Conservation (phyloP, 2,888 invertebrate genomes). For the Aelia acuminata region DNA sequence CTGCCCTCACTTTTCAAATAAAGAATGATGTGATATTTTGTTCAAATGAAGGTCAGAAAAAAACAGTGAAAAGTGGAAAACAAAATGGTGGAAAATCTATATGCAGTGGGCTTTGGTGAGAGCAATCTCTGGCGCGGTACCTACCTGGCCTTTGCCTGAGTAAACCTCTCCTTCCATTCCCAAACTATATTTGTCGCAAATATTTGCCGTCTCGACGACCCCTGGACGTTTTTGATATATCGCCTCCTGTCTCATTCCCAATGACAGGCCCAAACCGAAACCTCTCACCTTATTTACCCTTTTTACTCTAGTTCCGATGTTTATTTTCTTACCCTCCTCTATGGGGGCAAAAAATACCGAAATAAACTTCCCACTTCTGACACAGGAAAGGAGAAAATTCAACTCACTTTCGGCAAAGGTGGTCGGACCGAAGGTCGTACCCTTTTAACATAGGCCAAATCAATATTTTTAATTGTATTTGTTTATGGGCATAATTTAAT, state of each 20-base stretch:
- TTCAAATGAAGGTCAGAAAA: not conserved
- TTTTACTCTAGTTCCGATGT: slow-evolving; percentile 48
- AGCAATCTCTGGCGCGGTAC: not conserved
- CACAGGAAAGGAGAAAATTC: not conserved
- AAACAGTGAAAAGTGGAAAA: not conserved
- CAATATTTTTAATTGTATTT: not conserved
- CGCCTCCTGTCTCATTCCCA: slow-evolving; percentile 56
- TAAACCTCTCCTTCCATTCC: slow-evolving; percentile 23
- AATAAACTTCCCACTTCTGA: slow-evolving; percentile 30
- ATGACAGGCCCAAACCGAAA: slow-evolving; percentile 46
- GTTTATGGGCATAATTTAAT: no score
- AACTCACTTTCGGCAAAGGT: not conserved
- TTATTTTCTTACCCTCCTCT: slow-evolving; percentile 26
- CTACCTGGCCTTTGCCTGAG: slow-evolving; percentile 47
- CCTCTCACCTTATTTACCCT: slow-evolving; percentile 51
- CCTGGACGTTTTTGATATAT: slow-evolving; percentile 51
- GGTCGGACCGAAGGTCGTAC: not conserved
- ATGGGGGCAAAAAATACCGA: not conserved
- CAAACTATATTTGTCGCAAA: slow-evolving; percentile 58
- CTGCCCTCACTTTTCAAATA: not conserved
- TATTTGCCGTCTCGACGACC: slow-evolving; percentile 47
- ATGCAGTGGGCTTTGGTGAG: slow-evolving; percentile 7
- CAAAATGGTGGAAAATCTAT: slow-evolving; percentile 42
- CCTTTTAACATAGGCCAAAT: not conserved
- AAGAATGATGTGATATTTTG: not conserved